phyloP scores from a whole-genome alignment of 2,888 invertebrate species.

The Lasioglossum figueresi region DNA sequence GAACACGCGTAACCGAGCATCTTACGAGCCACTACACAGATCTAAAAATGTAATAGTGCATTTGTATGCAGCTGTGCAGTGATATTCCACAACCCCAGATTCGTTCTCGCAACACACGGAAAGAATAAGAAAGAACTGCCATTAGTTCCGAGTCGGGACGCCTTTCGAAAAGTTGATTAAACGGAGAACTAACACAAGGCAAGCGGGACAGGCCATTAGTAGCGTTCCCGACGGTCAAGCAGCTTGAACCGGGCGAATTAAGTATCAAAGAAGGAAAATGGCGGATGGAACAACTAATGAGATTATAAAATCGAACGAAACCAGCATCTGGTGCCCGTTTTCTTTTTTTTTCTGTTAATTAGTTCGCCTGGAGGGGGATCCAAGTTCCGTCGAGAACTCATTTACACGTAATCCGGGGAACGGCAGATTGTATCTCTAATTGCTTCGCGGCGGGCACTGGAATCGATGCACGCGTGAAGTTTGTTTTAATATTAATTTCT shows the following conservation, averaged over 20 bases:
- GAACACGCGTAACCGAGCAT: too few relatives aligned
- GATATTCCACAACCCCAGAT: neutral
- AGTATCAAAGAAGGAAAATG: neutral
- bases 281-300: neutral
- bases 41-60: too few relatives aligned
- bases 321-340: neutral
- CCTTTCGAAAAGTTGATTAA: neutral
- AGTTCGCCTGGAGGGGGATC: neutral
- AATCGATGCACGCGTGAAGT: conserved; percentile 46
- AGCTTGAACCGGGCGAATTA: neutral
- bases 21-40: too few relatives aligned
- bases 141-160: neutral
- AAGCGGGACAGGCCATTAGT: neutral
- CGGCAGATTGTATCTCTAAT: conserved; percentile 56
- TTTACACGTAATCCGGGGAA: conserved; percentile 29
- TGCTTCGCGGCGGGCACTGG: conserved; percentile 25
- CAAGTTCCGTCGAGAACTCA: conserved; percentile 17
- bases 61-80: neutral
- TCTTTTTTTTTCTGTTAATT: neutral
- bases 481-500: conserved; percentile 70
- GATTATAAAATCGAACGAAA: neutral
- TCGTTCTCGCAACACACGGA: neutral
- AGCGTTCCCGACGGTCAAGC: neutral
- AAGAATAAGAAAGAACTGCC: neutral
- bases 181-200: neutral